Conservation (phyloP, 30 jellyfish, hydroid and myxozoan genomes). For the Phacellophora camtschatica region DNA sequence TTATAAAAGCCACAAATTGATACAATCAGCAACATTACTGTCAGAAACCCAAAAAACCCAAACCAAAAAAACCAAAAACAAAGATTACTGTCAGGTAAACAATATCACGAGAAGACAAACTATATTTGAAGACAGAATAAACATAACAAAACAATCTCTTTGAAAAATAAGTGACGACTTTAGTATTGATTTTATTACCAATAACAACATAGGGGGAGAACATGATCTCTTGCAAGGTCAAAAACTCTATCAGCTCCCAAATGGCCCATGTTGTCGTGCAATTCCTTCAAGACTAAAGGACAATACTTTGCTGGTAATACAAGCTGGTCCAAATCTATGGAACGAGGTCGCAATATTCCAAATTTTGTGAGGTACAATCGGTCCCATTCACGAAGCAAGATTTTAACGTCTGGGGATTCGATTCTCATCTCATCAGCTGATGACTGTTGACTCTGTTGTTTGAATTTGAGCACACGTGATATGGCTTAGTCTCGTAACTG, state of each 20-base stretch:
- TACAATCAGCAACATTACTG: no score
- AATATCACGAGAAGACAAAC: no score
- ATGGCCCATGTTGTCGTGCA: slow-evolving; percentile 49
- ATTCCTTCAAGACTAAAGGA: not conserved
- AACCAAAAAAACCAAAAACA: no score
- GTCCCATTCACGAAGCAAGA: not conserved
- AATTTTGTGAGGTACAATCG: not conserved
- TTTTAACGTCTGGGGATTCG: not conserved
- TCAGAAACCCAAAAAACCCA: no score
- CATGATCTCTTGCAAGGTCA: not conserved
- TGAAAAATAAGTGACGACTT: no score
- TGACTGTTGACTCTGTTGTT: not conserved
- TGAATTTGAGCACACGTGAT: not conserved
- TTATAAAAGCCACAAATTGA: no score
- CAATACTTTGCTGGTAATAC: not conserved
- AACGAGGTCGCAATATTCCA: not conserved
- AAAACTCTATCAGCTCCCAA: slow-evolving; percentile 34
- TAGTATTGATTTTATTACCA: no score
- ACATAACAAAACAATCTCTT: no score
- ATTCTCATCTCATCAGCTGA: not conserved
- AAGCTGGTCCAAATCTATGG: not conserved
- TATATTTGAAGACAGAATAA: no score
- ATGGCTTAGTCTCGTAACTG: not conserved
- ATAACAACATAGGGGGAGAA: no score
- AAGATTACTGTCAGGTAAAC: no score